These are phyloP conservation scores for Leucozona laternaria DNA, from an alignment of 2,888 invertebrate species.

Conservation along the genomic window DNA sequence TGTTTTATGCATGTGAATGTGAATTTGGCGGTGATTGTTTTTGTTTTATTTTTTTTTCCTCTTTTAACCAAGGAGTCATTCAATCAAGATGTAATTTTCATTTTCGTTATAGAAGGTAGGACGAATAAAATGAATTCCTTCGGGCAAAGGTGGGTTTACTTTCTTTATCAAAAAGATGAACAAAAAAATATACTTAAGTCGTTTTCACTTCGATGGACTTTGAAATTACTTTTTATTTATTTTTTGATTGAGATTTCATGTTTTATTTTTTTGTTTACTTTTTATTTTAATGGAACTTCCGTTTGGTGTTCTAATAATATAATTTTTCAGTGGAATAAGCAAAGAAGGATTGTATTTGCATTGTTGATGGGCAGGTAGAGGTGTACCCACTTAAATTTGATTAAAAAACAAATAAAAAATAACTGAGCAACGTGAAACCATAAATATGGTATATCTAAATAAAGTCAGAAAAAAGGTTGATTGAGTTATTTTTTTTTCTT, in stretches of 20 bases:
- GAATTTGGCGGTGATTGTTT: constrained; percentile 53
- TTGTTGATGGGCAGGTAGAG: neutral
- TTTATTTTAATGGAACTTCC: constrained; percentile 28
- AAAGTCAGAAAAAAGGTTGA: neutral
- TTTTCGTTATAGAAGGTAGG: neutral
- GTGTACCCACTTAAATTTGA: neutral
- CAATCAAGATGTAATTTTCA: constrained; percentile 53
- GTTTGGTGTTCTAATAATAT: constrained; percentile 15
- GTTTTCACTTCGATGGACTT: constrained; percentile 61
- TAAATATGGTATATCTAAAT: neutral
- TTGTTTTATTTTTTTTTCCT: constrained; percentile 4
- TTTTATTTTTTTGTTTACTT: constrained; percentile 16
- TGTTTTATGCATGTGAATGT: constrained; percentile 58
- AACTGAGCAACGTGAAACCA: neutral
- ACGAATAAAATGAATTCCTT: neutral
- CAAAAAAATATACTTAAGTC: constrained; percentile 15
- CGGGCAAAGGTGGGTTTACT: constrained; percentile 41
- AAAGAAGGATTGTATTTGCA: constrained; percentile 37
- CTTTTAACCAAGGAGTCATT: neutral
- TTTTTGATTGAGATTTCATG: constrained; percentile 40
- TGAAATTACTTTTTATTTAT: constrained; percentile 53
- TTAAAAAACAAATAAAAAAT: neutral
- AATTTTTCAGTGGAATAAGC: constrained; percentile 41
- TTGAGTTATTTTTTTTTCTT: neutral
- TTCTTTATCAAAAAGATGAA: constrained; percentile 19